These are phyloP conservation scores for Colistium nudipinnis DNA, from an alignment of 2,113 vertebrate genomes.

Conservation along the genomic window DNA sequence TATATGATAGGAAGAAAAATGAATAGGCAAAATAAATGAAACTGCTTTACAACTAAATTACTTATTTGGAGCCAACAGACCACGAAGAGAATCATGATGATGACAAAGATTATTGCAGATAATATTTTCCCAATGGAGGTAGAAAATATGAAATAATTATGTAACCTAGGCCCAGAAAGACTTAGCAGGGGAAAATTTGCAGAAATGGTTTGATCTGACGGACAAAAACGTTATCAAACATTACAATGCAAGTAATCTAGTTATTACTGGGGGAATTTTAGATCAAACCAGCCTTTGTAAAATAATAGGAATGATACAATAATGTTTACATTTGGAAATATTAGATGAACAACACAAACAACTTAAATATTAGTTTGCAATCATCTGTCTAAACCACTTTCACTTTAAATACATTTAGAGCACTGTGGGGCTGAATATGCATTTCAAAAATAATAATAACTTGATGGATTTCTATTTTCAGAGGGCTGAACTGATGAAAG, in stretches of 20 bases:
- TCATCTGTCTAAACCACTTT: slow-evolving; percentile 7
- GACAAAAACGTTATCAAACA: slow-evolving; percentile 71
- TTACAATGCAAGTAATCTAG: slow-evolving; percentile 75
- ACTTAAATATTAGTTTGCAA: slow-evolving; percentile 23
- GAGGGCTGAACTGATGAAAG: slow-evolving; percentile 70
- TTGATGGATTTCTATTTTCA: slow-evolving; percentile 70
- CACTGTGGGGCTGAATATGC: slow-evolving; percentile 47
- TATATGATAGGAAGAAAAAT: slow-evolving; percentile 84
- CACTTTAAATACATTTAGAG: slow-evolving; percentile 31
- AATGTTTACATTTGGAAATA: slow-evolving; percentile 18
- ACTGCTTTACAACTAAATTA: slow-evolving; percentile 83
- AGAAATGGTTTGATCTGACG: slow-evolving; percentile 64
- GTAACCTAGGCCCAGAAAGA: slow-evolving; percentile 55
- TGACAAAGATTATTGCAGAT: slow-evolving; percentile 81
- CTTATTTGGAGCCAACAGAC: slow-evolving; percentile 82
- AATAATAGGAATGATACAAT: slow-evolving; percentile 36
- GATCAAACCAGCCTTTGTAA: slow-evolving; percentile 53
- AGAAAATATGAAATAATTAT: slow-evolving; percentile 77
- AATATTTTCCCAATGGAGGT: slow-evolving; percentile 74
- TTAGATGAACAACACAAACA: slow-evolving; percentile 28
- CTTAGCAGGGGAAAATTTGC: slow-evolving; percentile 65
- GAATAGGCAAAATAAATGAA: slow-evolving; percentile 84
- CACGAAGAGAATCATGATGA: slow-evolving; percentile 76
- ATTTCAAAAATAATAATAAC: slow-evolving; percentile 70
- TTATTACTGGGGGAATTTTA: slow-evolving; percentile 63